Percentiles rank a stretch among this genome's conserved stretches.
Conservation (phyloP, 2,888 invertebrate genomes). For the Stegana nigrithorax region DNA sequence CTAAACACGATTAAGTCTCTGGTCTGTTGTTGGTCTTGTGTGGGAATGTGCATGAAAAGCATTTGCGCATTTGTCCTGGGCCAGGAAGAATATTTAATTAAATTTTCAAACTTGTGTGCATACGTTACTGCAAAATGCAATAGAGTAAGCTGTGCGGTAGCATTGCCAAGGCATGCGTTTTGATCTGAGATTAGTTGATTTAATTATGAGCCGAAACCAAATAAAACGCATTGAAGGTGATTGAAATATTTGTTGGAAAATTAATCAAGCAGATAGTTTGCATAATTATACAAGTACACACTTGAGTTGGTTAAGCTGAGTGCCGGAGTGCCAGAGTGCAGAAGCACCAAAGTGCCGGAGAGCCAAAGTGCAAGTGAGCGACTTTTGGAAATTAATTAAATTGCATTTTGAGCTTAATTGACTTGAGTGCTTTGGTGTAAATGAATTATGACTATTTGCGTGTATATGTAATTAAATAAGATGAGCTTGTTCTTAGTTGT, state of each 20-base stretch:
- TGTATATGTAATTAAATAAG: too few relatives aligned
- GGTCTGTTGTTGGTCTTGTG: too few relatives aligned
- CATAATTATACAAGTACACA: background rate
- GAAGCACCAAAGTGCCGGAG: too few relatives aligned
- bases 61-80: too few relatives aligned
- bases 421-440: conserved; percentile 10
- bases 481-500: too few relatives aligned
- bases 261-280: background rate
- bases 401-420: conserved; percentile 16
- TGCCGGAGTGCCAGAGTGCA: too few relatives aligned
- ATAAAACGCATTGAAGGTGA: background rate
- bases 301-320: too few relatives aligned
- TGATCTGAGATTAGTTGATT: conserved; percentile 2
- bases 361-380: background rate
- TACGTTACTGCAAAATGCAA: background rate
- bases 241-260: background rate
- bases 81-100: too few relatives aligned
- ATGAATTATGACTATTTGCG: too few relatives aligned
- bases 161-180: background rate
- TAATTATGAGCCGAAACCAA: conserved; percentile 1
- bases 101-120: background rate
- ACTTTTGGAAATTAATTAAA: conserved; percentile 30
- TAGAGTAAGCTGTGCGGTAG: background rate
- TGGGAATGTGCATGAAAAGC: too few relatives aligned
- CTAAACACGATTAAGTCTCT: too few relatives aligned